Evolutionary conservation across 2,113 vertebrate genomes (phyloP).

Genomic region (Sinocyclocheilus rhinocerous): DNA sequence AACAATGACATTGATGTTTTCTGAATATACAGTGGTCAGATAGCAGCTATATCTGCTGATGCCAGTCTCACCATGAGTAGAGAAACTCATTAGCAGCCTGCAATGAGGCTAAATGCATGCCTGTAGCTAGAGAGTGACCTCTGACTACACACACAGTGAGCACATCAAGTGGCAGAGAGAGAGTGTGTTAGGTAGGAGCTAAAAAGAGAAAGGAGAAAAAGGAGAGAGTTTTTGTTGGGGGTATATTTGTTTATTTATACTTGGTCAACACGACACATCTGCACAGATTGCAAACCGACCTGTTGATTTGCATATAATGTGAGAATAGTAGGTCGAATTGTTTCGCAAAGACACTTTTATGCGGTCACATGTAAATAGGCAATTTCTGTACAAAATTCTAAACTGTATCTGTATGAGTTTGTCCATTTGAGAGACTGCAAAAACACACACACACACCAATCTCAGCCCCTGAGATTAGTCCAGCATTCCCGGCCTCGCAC

Average conservation of each 20-base stretch:
- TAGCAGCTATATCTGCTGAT: not conserved
- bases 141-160: slow-evolving; percentile 36
- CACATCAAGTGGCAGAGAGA: slow-evolving; percentile 3
- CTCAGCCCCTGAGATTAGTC: slow-evolving; percentile 37
- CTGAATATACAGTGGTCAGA: not conserved
- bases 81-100: slow-evolving; percentile 43
- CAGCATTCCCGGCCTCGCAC: slow-evolving; percentile 35
- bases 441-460: not conserved
- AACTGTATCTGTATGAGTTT: slow-evolving; percentile 18
- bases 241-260: no score
- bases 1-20: not conserved
- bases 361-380: not conserved
- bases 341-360: not conserved
- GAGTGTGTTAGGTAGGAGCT: not conserved
- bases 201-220: not conserved
- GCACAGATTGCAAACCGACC: not conserved
- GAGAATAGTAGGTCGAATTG: not conserved
- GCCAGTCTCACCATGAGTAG: slow-evolving; percentile 21
- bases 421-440: not conserved
- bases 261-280: not conserved
- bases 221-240: not conserved
- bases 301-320: not conserved
- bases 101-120: slow-evolving; percentile 38
- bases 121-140: slow-evolving; percentile 48
- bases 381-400: not conserved